Evolutionary conservation across 2,888 invertebrate species (phyloP).

Genomic region (Agriotes lineatus): DNA sequence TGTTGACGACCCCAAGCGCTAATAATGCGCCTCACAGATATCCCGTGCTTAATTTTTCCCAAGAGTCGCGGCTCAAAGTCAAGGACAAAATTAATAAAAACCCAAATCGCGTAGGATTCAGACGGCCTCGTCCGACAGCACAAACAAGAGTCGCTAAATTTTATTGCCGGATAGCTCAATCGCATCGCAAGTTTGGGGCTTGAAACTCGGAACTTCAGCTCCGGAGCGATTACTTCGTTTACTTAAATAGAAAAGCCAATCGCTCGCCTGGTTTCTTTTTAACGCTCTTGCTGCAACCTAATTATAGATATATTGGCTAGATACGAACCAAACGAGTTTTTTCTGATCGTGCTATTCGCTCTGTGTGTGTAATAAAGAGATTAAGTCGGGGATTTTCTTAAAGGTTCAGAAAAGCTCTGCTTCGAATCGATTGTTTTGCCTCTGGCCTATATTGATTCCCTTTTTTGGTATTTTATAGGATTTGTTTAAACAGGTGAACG

Average conservation of each 20-base stretch:
- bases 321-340: conserved; percentile 7
- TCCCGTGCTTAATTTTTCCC: not conserved
- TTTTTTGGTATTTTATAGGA: no score
- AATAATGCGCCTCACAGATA: no score
- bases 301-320: conserved; percentile 31
- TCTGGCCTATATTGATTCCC: no score
- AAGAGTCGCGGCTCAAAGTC: conserved; percentile 16
- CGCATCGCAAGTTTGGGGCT: not conserved
- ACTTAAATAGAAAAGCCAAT: conserved; percentile 17
- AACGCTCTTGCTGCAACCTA: conserved; percentile 3
- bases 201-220: not conserved
- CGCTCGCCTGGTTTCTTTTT: conserved; percentile 6
- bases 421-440: no score
- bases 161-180: conserved; percentile 4
- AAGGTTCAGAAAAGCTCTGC: no score
- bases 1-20: no score
- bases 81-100: conserved; percentile 20
- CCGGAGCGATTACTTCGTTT: not conserved
- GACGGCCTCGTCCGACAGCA: conserved; percentile 18
- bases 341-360: not conserved
- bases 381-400: conserved; percentile 23
- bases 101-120: conserved; percentile 19
- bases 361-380: conserved; percentile 18
- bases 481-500: no score
- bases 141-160: conserved; percentile 16